These are phyloP conservation scores for Trogon melanurus DNA, from an alignment of 2,113 vertebrate species.

Conservation along the genomic window DNA sequence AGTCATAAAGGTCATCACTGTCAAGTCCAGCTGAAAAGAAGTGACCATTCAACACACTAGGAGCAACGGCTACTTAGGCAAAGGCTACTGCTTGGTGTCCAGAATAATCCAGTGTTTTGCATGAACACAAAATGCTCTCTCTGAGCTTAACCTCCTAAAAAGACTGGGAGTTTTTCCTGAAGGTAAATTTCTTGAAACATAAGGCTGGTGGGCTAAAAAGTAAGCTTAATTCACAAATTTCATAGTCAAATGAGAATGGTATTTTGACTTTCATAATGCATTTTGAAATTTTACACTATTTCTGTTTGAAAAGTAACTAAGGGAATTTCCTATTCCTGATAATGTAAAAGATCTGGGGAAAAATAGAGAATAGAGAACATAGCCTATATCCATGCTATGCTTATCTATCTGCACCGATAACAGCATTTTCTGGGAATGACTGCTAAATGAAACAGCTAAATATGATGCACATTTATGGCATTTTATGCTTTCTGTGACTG, in stretches of 20 bases:
- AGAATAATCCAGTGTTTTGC: not conserved
- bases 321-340: not conserved
- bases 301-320: not conserved
- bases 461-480: rapidly evolving
- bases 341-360: not conserved
- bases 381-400: not conserved
- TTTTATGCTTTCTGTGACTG: not conserved
- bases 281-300: not conserved
- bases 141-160: not conserved
- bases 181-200: not conserved
- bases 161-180: not conserved
- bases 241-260: not conserved
- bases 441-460: not conserved
- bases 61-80: not conserved
- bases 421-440: not conserved
- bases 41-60: not conserved
- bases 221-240: not conserved
- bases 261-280: not conserved
- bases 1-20: not conserved
- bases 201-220: not conserved
- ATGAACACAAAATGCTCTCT: not conserved
- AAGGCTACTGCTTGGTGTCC: not conserved
- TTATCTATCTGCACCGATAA: not conserved
- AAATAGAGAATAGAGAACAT: not conserved
- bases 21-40: not conserved